Conservation (phyloP, 2,797 vertebrate species). For the Falco berigora region DNA sequence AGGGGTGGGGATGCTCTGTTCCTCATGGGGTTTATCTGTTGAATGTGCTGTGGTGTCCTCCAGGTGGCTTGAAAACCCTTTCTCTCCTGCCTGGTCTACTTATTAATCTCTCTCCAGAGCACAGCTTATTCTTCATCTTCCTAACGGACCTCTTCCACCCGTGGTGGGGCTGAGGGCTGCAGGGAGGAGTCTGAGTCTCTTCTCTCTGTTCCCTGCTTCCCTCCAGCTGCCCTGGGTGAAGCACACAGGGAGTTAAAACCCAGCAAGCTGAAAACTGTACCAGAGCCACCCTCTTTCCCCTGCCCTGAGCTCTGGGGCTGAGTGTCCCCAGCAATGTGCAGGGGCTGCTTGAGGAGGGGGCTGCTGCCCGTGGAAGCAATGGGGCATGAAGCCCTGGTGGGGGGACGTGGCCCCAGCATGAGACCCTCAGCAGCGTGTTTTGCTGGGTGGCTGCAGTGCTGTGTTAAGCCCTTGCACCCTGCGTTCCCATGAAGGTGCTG, state of each 20-base stretch:
- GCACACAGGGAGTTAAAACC: not conserved
- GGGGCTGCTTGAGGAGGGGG: not conserved
- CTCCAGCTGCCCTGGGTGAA: not conserved
- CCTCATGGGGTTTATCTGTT: not conserved
- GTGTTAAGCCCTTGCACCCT: not conserved
- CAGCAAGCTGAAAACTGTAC: not conserved
- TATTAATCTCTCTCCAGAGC: not conserved
- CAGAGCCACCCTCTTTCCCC: accelerated
- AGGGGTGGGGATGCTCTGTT: accelerated
- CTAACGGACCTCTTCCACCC: not conserved
- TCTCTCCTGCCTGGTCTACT: not conserved
- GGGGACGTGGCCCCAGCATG: not conserved
- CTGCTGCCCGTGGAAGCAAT: not conserved
- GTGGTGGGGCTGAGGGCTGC: not conserved
- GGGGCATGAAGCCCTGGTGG: too few species aligned
- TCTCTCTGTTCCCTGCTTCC: not conserved
- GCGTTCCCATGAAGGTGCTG: not conserved
- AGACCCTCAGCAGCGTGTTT: accelerated
- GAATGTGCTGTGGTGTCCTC: not conserved
- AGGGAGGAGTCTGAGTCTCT: not conserved
- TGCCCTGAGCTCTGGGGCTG: not conserved
- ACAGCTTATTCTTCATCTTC: not conserved
- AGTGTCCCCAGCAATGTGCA: not conserved
- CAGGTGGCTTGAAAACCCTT: not conserved
- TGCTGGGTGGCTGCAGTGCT: not conserved